Base-by-base conservation (phyloP, 2,113 vertebrate genomes). In the Erpornis zantholeuca region DNA sequence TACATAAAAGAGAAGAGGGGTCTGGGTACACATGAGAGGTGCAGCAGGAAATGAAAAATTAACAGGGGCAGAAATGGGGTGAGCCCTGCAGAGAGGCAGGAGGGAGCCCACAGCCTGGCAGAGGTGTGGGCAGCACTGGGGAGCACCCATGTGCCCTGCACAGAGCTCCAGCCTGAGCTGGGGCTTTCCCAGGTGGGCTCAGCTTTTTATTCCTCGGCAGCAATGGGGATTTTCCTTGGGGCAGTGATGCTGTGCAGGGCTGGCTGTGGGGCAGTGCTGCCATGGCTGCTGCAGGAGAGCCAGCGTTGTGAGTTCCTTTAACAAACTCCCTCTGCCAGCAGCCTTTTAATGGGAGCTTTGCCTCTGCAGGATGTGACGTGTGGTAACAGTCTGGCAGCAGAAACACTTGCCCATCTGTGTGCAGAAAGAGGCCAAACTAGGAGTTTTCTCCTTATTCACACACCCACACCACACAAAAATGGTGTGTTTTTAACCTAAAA, bases 351-450 rank as follows among this genome's bases (percentile, higher is more conserved):
- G 86, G 86, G 47, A 91, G 69, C 71, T 64, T 70, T 86, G 91
- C 91, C 76, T 82, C 44, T 45, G 80, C 77, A 96, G 83, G 81
- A 94, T 71, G 88, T 88, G 92, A 94, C 47, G 24, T 35, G 86
- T 57, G 35, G 14, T 47, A 59, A 70, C 54, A 82, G 90, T 31
- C 88, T 92, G 94, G 20, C 82, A 95, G 92, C 94, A 88, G 86
- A 88, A 97, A 93, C 92, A 92, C 83, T 94, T n/a, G 83, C 76
- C 59, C 0, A 10, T 91, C 92, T 94, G 92, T 96, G 61, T 86
- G 53, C 83, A 84, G 65, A 81, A 92, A 81, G 10, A 86, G 61
- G 52, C 52, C 59, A 88, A 84, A 77, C 33, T 56, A 4, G 5
- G 77, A 81, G 47, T 79, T 79, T 86, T 76, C 52, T 77, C 71